A percentile compares a stretch with the other conserved stretches of the same genome.
Conservation (phyloP, 2,797 vertebrate genomes). For the Saxicola maurus region DNA sequence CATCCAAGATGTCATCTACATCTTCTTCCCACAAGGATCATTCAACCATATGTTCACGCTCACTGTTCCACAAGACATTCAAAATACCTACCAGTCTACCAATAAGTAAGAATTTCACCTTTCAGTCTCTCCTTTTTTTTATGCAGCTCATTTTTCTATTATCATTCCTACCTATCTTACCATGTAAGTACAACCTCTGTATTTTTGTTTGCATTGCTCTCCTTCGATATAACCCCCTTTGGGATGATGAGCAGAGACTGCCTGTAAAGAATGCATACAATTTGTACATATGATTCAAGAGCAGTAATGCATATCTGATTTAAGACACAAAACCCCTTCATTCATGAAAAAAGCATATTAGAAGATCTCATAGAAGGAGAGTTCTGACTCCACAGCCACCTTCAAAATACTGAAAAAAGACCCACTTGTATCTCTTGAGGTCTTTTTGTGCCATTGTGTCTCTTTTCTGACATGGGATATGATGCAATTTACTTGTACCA, state of each 20-base stretch:
- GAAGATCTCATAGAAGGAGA: not conserved
- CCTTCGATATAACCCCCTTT: not conserved
- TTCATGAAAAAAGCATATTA: not conserved
- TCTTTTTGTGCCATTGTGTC: not conserved
- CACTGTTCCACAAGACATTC: not conserved
- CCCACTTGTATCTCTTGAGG: not conserved
- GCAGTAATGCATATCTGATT: not conserved
- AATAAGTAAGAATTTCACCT: not conserved
- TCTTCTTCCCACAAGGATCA: not conserved
- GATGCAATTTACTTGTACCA: not conserved
- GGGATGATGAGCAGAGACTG: not conserved
- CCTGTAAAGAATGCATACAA: not conserved
- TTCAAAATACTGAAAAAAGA: not conserved
- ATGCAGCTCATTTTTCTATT: not conserved
- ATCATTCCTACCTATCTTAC: not conserved
- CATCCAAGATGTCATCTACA: not conserved
- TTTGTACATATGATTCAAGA: not conserved
- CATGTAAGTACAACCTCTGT: not conserved
- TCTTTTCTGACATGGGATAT: not conserved
- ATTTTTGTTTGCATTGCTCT: not conserved
- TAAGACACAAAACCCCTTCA: not conserved
- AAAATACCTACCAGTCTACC: not conserved
- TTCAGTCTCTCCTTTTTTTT: not conserved
- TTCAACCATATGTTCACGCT: not conserved
- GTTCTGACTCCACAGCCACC: not conserved